A percentile compares a stretch with the other conserved stretches of the same genome.
phyloP scores from a whole-genome alignment of 1,140 invertebrate species.

The Daktulosphaira vitifoliae region DNA sequence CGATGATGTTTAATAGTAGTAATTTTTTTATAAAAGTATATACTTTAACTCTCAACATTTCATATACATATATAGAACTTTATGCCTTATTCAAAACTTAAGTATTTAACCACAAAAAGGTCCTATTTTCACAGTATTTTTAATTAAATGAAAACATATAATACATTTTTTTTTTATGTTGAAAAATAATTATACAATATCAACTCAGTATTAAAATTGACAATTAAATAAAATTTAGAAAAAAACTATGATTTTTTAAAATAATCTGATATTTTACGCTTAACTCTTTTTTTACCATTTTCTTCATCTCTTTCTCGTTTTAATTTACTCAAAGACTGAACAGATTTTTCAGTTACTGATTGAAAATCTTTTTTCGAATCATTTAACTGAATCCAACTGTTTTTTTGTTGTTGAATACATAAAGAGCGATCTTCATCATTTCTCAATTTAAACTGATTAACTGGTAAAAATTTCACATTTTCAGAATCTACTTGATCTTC shows the following conservation, averaged over 20 bases:
- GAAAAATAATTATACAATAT: no score
- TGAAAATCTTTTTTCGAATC: conserved; percentile 35
- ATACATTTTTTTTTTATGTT: no score
- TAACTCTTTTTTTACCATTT: not conserved
- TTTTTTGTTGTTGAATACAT: conserved; percentile 34
- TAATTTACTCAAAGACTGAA: not conserved
- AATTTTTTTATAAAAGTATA: no score
- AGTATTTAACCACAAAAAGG: no score
- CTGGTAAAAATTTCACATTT: conserved; percentile 9
- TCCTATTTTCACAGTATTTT: no score
- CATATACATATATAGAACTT: no score
- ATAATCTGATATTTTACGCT: conserved; percentile 30
- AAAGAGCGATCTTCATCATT: conserved; percentile 22
- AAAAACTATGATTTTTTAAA: not conserved
- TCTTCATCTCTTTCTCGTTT: conserved; percentile 15
- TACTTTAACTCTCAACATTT: no score
- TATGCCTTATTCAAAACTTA: no score
- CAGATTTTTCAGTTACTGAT: not conserved
- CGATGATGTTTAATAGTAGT: no score
- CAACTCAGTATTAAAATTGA: no score
- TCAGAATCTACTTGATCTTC: not conserved
- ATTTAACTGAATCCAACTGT: conserved; percentile 33
- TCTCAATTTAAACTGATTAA: conserved; percentile 22
- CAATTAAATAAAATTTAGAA: no score
- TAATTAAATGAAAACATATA: no score